Percentiles rank a stretch among this genome's conserved stretches.
Evolutionary conservation across 2,113 vertebrate genomes (phyloP).

Genomic region (Thunnus maccoyii): DNA sequence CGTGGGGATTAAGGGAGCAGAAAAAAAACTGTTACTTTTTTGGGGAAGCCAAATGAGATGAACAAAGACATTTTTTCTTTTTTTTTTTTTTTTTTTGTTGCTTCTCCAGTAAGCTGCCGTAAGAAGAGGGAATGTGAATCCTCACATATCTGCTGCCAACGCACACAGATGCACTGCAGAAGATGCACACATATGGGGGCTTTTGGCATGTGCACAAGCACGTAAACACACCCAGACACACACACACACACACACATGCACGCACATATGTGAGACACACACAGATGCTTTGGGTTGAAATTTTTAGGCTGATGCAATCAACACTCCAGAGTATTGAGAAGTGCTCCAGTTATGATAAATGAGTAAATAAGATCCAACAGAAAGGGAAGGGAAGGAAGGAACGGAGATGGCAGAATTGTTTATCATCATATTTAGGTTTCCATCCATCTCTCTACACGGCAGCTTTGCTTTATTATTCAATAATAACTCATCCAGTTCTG

Average conservation of each 20-base stretch:
- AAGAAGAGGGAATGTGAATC: slow-evolving; percentile 33
- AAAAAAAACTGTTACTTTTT: slow-evolving; percentile 44
- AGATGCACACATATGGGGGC: slow-evolving; percentile 36
- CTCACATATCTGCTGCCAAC: slow-evolving; percentile 58
- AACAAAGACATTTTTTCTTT: slow-evolving; percentile 36
- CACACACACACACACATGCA: slow-evolving; percentile 6
- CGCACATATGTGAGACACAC: slow-evolving; percentile 15
- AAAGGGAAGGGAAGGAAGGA: background rate
- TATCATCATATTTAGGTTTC: slow-evolving; percentile 2
- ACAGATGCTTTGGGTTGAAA: slow-evolving; percentile 7
- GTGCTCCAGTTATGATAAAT: slow-evolving; percentile 32
- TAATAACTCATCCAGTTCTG: background rate
- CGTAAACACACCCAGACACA: background rate
- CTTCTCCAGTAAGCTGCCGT: background rate
- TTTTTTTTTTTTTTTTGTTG: background rate
- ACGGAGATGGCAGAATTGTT: background rate
- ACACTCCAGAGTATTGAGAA: slow-evolving; percentile 3
- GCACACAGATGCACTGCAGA: slow-evolving; percentile 31
- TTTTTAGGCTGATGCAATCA: slow-evolving; percentile 39
- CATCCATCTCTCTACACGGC: background rate
- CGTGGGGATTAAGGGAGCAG: slow-evolving; percentile 47
- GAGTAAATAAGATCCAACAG: slow-evolving; percentile 26
- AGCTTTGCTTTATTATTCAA: background rate
- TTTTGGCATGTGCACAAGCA: slow-evolving; percentile 31
- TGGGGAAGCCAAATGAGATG: slow-evolving; percentile 28